These are phyloP conservation scores for Scaptomyza pallida DNA, from an alignment of 1,140 invertebrate genomes.

Conservation along the genomic window DNA sequence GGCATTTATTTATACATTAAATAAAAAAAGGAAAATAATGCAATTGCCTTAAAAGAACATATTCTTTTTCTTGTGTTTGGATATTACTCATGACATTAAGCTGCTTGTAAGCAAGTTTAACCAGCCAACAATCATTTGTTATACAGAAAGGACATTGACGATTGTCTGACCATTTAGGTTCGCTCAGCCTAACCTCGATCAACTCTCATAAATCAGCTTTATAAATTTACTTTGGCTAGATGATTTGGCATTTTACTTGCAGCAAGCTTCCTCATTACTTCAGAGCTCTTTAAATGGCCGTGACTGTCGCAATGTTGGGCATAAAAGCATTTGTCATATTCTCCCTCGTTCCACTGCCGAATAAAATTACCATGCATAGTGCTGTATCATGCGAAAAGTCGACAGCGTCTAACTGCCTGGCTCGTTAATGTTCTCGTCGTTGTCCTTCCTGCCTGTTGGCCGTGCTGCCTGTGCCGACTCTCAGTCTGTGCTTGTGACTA, in stretches of 20 bases:
- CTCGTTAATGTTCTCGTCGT: slow-evolving; percentile 73
- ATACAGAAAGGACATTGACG: slow-evolving; percentile 1
- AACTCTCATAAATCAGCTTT: slow-evolving; percentile 43
- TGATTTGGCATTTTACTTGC: slow-evolving; percentile 59
- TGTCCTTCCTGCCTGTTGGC: slow-evolving; percentile 56
- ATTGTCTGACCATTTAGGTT: background rate
- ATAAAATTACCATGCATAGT: slow-evolving; percentile 71
- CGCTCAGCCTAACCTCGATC: background rate
- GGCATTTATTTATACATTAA: no score
- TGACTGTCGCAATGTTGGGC: slow-evolving; percentile 61
- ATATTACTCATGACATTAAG: background rate
- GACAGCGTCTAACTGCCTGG: slow-evolving; percentile 73
- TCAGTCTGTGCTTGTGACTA: slow-evolving; percentile 65
- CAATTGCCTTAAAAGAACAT: no score
- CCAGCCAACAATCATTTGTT: slow-evolving; percentile 1
- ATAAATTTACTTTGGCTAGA: slow-evolving; percentile 33
- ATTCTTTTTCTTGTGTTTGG: no score
- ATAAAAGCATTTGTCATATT: slow-evolving; percentile 72
- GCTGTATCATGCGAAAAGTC: slow-evolving; percentile 58
- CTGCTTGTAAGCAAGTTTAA: background rate
- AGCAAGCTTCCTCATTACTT: slow-evolving; percentile 30
- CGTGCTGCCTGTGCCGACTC: slow-evolving; percentile 16
- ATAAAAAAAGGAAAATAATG: no score
- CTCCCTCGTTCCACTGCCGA: background rate
- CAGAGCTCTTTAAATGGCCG: slow-evolving; percentile 68